Percentiles rank a stretch among this genome's conserved stretches.
phyloP scores from a whole-genome alignment of 2,113 vertebrate genomes.

The Tautogolabrus adspersus region DNA sequence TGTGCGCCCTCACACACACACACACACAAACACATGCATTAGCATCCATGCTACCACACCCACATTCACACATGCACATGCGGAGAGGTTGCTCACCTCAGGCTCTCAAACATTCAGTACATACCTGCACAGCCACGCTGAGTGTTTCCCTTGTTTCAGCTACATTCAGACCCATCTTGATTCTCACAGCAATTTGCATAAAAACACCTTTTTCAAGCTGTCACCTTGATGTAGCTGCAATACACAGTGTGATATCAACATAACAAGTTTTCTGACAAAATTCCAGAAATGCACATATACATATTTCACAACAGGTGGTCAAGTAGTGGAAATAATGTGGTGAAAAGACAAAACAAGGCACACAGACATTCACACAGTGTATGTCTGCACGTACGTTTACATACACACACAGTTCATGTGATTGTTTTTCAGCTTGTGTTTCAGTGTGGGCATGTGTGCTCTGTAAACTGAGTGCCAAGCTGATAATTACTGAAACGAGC shows the following conservation, averaged over 20 bases:
- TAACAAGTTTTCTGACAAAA: constrained; percentile 75
- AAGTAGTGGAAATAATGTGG: constrained; percentile 32
- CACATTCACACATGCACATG: not conserved
- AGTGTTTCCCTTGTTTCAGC: constrained; percentile 30
- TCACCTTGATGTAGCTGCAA: constrained; percentile 75
- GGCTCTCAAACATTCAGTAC: constrained; percentile 16
- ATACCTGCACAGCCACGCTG: constrained; percentile 27
- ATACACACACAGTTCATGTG: constrained; percentile 30
- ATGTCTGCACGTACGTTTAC: constrained; percentile 14
- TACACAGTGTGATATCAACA: constrained; percentile 73
- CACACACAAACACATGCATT: constrained; percentile 20
- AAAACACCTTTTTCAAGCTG: constrained; percentile 69
- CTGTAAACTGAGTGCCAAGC: constrained; percentile 33
- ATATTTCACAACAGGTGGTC: constrained; percentile 79
- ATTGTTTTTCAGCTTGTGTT: constrained; percentile 56
- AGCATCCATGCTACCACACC: constrained; percentile 12
- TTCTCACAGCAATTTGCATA: constrained; percentile 65
- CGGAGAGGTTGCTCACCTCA: constrained; percentile 9
- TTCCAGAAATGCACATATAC: constrained; percentile 76
- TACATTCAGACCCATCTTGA: constrained; percentile 30
- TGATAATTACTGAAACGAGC: constrained; percentile 57
- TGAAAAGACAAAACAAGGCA: not conserved
- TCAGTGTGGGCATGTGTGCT: constrained; percentile 49
- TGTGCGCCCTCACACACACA: constrained; percentile 19
- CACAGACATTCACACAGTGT: not conserved